These are phyloP conservation scores for Fregetta grallaria DNA, from an alignment of 2,113 vertebrate species.

Conservation along the genomic window DNA sequence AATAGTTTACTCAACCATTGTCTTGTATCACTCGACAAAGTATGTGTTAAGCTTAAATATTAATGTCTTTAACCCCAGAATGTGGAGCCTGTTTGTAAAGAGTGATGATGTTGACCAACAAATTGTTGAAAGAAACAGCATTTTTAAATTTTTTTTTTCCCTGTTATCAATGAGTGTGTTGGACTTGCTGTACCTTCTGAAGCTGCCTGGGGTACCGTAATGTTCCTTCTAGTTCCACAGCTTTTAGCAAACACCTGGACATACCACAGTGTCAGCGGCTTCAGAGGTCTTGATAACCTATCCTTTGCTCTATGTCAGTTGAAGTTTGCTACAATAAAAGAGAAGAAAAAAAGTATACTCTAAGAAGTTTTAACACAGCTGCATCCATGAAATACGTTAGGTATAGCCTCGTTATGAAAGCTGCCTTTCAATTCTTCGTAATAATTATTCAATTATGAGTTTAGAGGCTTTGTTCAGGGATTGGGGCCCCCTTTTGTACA, in stretches of 20 bases:
- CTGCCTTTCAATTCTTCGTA: background rate
- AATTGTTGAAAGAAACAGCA: background rate
- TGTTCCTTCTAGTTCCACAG: background rate
- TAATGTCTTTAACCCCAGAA: background rate
- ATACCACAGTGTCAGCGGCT: background rate
- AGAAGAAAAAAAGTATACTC: accelerated
- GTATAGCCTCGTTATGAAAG: background rate
- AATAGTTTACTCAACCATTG: background rate
- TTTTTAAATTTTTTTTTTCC: background rate
- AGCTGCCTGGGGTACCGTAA: background rate
- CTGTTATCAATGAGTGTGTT: background rate
- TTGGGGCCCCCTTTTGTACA: background rate
- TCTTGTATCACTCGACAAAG: background rate
- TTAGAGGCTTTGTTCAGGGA: background rate
- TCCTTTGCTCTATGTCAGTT: background rate
- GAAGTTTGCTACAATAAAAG: background rate
- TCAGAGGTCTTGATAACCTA: background rate
- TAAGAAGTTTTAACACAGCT: background rate
- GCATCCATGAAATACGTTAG: background rate
- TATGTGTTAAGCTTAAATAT: background rate
- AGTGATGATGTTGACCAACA: background rate
- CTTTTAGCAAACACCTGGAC: background rate
- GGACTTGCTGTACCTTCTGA: background rate
- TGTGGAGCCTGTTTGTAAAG: background rate
- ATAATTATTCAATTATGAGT: background rate